Evolutionary conservation across 2,113 vertebrate genomes (phyloP), one percentile per base, ranked within the genome.

Genomic region (Aepyceros melampus): DNA sequence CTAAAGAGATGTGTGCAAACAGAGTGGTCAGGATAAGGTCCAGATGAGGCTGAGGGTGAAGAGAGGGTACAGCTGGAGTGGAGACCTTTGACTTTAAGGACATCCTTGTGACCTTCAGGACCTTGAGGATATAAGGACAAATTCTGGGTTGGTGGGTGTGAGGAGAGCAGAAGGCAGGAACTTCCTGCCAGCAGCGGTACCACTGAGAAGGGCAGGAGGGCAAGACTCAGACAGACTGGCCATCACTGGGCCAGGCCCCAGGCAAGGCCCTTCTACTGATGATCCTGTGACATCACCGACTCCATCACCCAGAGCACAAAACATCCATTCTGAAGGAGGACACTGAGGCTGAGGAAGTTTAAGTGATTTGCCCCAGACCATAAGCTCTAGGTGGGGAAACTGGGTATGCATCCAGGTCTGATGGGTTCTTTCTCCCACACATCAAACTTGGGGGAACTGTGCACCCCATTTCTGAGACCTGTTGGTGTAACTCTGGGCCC

Each of bases 221-320:
- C 14, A 51, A 64, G 71, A 9, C 19, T 10, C 36, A 15, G n/a
- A 56, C 0, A 9, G 23, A 33, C 1, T 2, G 51, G 58, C 17
- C 21, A 6, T 27, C 40, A 47, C 0, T 5, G 6, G 45, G 43
- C 53, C 11, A 6, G 89, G 43, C 62, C 17, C 21, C 0, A 10
- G 45, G 17, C 16, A 2, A 51, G 78, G 21, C 45, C 49, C 51
- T 49, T 25, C 7, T 3, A 3, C 36, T 10, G 11, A 4, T 1
- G 7, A 3, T 4, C 53, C 55, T 19, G 0, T 7, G 33, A 1
- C 8, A 23, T 4, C 82, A 14, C 81, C 21, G 0, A 12, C 33
- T 51, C 51, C 14, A 17, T 25, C 14, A 45, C 47, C 6, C 4
- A 36, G 45, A 47, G 29, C 7, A 0, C n/a, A 58, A 11, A 12